Percentiles rank a stretch among this genome's conserved stretches.
These are phyloP conservation scores for Zygothrica quintamaculata DNA, from an alignment of 2,888 invertebrate genomes.

Conservation along the genomic window DNA sequence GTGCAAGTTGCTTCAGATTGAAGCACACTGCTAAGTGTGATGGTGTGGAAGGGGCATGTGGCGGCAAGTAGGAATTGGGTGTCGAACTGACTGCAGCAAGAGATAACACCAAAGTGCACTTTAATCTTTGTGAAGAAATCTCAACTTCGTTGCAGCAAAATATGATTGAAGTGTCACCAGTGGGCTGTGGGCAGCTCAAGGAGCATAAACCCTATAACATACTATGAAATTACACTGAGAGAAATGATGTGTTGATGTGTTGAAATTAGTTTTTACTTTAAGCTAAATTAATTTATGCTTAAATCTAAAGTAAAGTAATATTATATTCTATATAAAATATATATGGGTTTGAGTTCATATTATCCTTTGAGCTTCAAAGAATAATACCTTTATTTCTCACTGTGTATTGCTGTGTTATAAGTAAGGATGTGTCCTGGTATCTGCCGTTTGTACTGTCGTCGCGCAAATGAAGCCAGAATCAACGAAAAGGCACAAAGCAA, in stretches of 20 bases:
- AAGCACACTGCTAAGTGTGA: constrained; percentile 18
- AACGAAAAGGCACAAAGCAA: constrained; percentile 57
- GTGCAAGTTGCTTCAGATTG: constrained; percentile 62
- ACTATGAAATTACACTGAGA: background rate
- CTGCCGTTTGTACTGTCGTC: constrained; percentile 26
- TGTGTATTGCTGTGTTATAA: background rate
- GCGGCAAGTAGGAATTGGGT: constrained; percentile 43
- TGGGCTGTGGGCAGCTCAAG: constrained; percentile 8
- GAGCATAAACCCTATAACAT: background rate
- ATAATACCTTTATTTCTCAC: too few species aligned
- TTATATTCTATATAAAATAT: too few species aligned
- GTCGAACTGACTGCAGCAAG: constrained; percentile 65
- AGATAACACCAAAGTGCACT: constrained; percentile 81
- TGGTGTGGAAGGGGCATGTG: background rate
- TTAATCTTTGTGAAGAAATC: constrained; percentile 78
- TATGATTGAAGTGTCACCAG: constrained; percentile 72
- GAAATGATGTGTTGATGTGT: too few species aligned
- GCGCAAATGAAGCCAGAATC: constrained; percentile 40
- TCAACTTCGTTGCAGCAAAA: constrained; percentile 68
- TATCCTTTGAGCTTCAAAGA: too few species aligned
- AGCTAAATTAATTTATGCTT: too few species aligned
- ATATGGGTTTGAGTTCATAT: too few species aligned
- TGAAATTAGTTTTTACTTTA: too few species aligned
- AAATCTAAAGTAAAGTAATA: too few species aligned
- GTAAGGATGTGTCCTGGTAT: background rate